Evolutionary conservation across 2,888 invertebrate genomes (phyloP), one percentile per base, ranked within the genome.

Genomic region (Apamea crenata): DNA sequence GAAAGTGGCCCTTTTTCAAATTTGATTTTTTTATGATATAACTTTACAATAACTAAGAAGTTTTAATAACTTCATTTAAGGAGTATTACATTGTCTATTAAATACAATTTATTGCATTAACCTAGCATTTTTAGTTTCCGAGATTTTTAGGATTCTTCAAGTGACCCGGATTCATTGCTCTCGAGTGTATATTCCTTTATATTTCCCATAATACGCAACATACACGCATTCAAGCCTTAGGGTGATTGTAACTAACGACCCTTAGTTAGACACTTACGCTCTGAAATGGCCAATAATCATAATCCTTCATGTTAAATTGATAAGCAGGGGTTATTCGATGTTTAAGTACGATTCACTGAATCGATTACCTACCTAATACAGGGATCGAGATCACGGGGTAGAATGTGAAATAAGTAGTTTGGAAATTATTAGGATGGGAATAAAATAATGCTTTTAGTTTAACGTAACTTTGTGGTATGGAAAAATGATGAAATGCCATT

Each of bases 241-340:
- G 85, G 79, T 75, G 59, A 14, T 66, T 44, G 66, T 29, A 40
- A 67, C 65, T 79, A 75, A 78, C 67, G 63, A 74, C 53, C 82
- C 36, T 74, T 59, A 79, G 70, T 82, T 78, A 73, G 65, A 67
- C 29, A 69, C 70, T 68, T 67, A 47, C 36, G 61, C 69, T 61
- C 74, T 73, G 68, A 86, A 87, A 89, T 88, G 76, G 67, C 83
- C 82, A 78, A 77, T 86, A 88, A 89, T 87, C 83, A 86, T 56
- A 72, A 79, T 81, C 68, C 36, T 87, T 84, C 80, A 81, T 84
- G 80, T 78, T 82, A 87, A 89, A 90, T 89, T 90, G 89, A 83
- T 89, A 88, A 89, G 74, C 76, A 83, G 32, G 67, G 90, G 84
- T 69, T 88, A 79, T 80, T 82, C 61, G 50, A 65, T 71, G 75